Percentiles rank a stretch among this genome's conserved stretches.
phyloP scores from a whole-genome alignment of 2,888 invertebrate genomes.

The Melolontha melolontha region DNA sequence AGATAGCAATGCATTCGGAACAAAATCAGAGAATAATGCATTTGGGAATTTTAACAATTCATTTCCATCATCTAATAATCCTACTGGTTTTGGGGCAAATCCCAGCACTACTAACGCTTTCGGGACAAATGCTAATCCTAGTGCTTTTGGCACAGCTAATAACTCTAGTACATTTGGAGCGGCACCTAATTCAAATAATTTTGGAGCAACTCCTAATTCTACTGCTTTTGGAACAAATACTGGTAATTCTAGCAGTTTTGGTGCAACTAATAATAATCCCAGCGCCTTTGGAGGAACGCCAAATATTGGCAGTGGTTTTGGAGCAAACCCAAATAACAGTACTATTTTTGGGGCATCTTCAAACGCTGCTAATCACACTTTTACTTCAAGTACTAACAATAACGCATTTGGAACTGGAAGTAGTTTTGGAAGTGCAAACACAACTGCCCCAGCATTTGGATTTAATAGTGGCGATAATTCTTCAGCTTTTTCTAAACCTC shows the following conservation, averaged over 20 bases:
- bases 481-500: constrained; percentile 26
- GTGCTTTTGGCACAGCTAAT: constrained; percentile 10
- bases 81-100: not conserved
- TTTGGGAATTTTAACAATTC: constrained; percentile 17
- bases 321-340: constrained; percentile 6
- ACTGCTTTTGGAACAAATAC: constrained; percentile 26
- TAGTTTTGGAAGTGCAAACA: constrained; percentile 15
- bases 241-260: constrained; percentile 19
- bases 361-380: not conserved
- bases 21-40: constrained; percentile 3
- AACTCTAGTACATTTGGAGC: constrained; percentile 15
- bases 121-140: constrained; percentile 8
- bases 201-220: constrained; percentile 1
- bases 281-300: constrained; percentile 7
- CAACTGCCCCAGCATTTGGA: constrained; percentile 16
- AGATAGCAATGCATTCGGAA: constrained; percentile 6
- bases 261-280: not conserved
- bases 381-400: constrained; percentile 2
- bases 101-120: not conserved
- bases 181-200: not conserved
- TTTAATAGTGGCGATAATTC: constrained; percentile 22
- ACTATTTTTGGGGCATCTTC: not conserved
- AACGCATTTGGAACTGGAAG: constrained; percentile 6
- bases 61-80: not conserved
- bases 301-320: constrained; percentile 3